Percentiles rank a stretch among this genome's conserved stretches.
phyloP scores from a whole-genome alignment of 2,888 invertebrate genomes.

The Vannuccia rotundouncinata region DNA sequence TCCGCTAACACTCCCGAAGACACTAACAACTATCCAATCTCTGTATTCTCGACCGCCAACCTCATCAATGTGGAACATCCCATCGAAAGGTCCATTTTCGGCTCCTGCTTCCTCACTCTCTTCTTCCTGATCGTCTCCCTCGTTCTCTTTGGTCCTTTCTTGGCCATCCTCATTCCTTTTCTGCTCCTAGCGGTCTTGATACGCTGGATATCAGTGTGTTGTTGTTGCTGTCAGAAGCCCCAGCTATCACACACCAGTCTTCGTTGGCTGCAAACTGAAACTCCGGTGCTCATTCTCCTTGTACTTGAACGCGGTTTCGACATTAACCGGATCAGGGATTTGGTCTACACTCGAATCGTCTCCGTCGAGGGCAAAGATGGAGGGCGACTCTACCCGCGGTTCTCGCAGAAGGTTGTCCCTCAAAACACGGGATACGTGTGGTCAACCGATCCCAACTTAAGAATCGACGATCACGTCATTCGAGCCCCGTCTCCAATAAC shows the following conservation, averaged over 20 bases:
- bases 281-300: constrained; percentile 49
- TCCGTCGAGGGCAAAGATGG: constrained; percentile 53
- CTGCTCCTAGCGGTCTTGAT: constrained; percentile 51
- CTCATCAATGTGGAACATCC: constrained; percentile 49
- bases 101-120: constrained; percentile 44
- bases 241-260: constrained; percentile 57
- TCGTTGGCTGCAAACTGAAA: constrained; percentile 57
- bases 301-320: constrained; percentile 57
- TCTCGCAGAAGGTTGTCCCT: constrained; percentile 57
- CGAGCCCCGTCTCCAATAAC: constrained; percentile 49
- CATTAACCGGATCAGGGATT: constrained; percentile 56
- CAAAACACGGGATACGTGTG: constrained; percentile 58
- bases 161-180: constrained; percentile 53
- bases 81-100: constrained; percentile 54
- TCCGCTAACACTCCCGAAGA: neutral
- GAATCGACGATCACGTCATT: constrained; percentile 59
- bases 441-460: constrained; percentile 58
- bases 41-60: neutral
- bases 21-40: neutral
- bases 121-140: constrained; percentile 53
- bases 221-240: constrained; percentile 47
- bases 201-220: constrained; percentile 43
- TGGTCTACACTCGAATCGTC: constrained; percentile 58
- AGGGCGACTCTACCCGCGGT: constrained; percentile 57
- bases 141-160: constrained; percentile 57